These are phyloP conservation scores for Setophaga coronata DNA, from an alignment of 2,113 vertebrate species.

Conservation along the genomic window DNA sequence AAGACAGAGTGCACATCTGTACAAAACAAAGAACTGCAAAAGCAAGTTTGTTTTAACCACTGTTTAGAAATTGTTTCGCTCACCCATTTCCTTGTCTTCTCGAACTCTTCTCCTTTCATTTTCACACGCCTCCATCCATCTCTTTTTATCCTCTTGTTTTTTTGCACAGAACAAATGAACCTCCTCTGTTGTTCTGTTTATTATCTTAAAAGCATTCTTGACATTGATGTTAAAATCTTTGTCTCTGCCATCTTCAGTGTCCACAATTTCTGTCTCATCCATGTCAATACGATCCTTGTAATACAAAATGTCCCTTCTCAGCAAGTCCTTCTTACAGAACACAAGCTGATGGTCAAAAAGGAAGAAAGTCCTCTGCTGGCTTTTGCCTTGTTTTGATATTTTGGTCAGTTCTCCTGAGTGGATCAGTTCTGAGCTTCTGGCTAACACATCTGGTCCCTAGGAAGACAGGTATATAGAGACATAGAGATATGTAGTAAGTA, in stretches of 20 bases:
- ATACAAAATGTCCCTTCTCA: conserved; percentile 93
- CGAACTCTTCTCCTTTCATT: conserved; percentile 87
- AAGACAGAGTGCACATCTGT: background rate
- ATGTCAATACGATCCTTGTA: conserved; percentile 89
- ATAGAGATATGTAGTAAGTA: background rate
- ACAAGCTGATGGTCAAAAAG: conserved; percentile 97
- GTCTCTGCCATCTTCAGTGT: conserved; percentile 87
- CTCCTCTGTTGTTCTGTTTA: conserved; percentile 81
- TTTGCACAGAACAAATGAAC: conserved; percentile 87
- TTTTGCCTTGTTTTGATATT: conserved; percentile 86
- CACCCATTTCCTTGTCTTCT: conserved; percentile 94
- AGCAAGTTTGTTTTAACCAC: background rate
- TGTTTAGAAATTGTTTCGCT: conserved; percentile 51
- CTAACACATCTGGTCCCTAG: conserved; percentile 89
- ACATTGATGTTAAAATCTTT: conserved; percentile 82
- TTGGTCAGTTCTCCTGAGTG: conserved; percentile 92
- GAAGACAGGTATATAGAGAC: background rate
- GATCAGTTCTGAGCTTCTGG: conserved; percentile 92
- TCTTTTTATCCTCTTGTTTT: conserved; percentile 90
- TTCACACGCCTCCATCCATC: conserved; percentile 87
- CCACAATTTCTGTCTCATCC: conserved; percentile 82
- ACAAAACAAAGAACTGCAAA: background rate
- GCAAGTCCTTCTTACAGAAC: conserved; percentile 94
- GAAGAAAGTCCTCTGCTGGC: conserved; percentile 94
- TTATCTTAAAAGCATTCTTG: conserved; percentile 88